Evolutionary conservation across 2,888 invertebrate species (phyloP), one percentile per base, ranked within the genome.

Genomic region (Andricus curvator): DNA sequence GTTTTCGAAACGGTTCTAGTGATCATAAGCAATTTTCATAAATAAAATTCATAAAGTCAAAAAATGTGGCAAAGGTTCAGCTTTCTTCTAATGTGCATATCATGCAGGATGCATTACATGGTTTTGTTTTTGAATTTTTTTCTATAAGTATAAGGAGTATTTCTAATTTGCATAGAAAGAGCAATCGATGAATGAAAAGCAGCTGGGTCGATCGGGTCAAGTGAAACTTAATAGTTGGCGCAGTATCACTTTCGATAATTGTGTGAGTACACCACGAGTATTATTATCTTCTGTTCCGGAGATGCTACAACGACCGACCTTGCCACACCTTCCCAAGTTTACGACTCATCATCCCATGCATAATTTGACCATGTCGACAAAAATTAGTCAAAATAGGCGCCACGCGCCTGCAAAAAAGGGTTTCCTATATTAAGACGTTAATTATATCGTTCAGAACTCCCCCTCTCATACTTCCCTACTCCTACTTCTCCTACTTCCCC

Each of bases 171-270:
- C 48, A 74, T 56, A 51, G 33, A 74, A 56, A 56, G 56, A 56
- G 33, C 51, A 74, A 33, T n/a, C 2, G 13, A 15, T 11, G n/a
- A n/a, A 9, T 41, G 8, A 74, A 74, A 74, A 56, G 33, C 29
- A 11, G 20, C n/a, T 56, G 17, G 74, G 74, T 74, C 74, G 48
- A 74, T 74, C 20, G 33, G 74, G 74, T 74, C 74, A 74, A 74
- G 74, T 74, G 74, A 74, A 74, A 74, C 33, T 74, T 74, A 74
- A 56, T 74, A 33, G 74, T 74, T 56, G 33, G 29, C 11, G 20
- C n/a, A 29, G 74, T 25, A 51, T n/a, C 51, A 13, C 51, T 33
- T 56, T 74, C 48, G 17, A 67, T n/a, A 67, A 67, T 44, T 41
- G 67, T 37, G 56, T 20, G 68, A 41, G 68, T 56, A 70, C 51